Conservation (phyloP, 2,888 invertebrate species). For the Nomada ferruginata region DNA sequence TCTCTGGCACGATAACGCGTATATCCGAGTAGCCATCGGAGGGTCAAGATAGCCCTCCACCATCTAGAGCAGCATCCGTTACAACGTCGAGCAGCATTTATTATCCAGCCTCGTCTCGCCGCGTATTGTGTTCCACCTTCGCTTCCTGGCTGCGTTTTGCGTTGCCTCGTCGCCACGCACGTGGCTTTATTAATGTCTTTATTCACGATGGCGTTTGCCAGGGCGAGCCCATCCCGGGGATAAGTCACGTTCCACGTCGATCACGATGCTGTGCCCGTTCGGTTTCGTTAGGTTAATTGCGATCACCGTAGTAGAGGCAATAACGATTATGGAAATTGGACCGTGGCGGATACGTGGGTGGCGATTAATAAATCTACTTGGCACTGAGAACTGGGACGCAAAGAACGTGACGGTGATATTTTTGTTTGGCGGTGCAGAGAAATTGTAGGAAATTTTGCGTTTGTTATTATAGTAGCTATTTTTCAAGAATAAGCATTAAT, state of each 20-base stretch:
- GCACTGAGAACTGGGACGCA: conserved; percentile 1
- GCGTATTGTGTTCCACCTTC: conserved; percentile 71
- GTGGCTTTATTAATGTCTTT: conserved; percentile 78
- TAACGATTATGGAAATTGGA: conserved; percentile 45
- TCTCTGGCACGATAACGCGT: conserved; percentile 63
- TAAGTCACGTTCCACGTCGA: conserved; percentile 48
- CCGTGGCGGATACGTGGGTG: conserved; percentile 38
- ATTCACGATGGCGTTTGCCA: conserved; percentile 64
- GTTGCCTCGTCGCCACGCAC: conserved; percentile 64
- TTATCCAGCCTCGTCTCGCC: conserved; percentile 58
- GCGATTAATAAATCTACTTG: conserved; percentile 39
- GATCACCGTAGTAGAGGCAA: conserved; percentile 33
- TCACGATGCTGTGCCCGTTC: conserved; percentile 39
- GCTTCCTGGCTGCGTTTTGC: conserved; percentile 56
- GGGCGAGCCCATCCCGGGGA: conserved; percentile 21
- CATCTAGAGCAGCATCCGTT: conserved; percentile 71
- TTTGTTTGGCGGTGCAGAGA: too few relatives aligned
- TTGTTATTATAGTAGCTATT: too few relatives aligned
- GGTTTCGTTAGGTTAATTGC: conserved; percentile 62
- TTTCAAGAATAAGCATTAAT: too few relatives aligned
- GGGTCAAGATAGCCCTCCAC: conserved; percentile 65
- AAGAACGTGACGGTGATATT: conserved; percentile 16
- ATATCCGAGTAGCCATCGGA: conserved; percentile 69
- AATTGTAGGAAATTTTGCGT: too few relatives aligned
- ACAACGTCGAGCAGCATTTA: conserved; percentile 66